Conservation (phyloP, 2,113 vertebrate species). For the Tursiops truncatus region DNA sequence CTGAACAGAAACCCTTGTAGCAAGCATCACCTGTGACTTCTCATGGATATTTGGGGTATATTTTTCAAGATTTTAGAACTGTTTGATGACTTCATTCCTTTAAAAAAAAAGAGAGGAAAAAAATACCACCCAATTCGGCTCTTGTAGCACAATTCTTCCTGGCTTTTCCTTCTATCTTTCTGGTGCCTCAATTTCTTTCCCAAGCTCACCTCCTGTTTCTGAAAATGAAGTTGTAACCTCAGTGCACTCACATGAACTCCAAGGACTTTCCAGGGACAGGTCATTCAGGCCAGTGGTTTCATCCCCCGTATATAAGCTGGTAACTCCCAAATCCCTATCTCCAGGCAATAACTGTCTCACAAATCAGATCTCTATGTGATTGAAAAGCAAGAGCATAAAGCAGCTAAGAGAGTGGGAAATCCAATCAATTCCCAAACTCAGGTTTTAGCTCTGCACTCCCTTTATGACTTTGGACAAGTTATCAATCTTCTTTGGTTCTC, state of each 20-base stretch:
- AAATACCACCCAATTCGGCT: neutral
- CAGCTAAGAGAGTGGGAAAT: neutral
- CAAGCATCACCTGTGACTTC: neutral
- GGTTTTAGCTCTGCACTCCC: neutral
- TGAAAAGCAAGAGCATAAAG: neutral
- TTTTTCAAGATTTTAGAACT: conserved; percentile 20
- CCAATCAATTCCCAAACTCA: neutral
- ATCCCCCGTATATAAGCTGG: fast-evolving
- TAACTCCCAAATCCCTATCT: neutral
- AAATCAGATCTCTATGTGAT: neutral
- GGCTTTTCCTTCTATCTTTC: neutral
- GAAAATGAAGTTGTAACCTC: neutral
- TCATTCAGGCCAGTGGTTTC: neutral
- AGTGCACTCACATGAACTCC: neutral
- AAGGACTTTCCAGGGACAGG: neutral
- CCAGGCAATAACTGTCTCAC: neutral
- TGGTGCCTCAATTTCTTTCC: neutral
- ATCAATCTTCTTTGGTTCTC: neutral
- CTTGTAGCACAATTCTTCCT: neutral
- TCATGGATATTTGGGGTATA: neutral
- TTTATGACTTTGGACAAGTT: neutral
- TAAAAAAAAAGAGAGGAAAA: neutral
- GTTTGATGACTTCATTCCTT: neutral
- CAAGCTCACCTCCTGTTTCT: neutral
- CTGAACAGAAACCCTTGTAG: neutral